Conservation (phyloP, 2,113 vertebrate genomes). For the Xiphophorus hellerii region DNA sequence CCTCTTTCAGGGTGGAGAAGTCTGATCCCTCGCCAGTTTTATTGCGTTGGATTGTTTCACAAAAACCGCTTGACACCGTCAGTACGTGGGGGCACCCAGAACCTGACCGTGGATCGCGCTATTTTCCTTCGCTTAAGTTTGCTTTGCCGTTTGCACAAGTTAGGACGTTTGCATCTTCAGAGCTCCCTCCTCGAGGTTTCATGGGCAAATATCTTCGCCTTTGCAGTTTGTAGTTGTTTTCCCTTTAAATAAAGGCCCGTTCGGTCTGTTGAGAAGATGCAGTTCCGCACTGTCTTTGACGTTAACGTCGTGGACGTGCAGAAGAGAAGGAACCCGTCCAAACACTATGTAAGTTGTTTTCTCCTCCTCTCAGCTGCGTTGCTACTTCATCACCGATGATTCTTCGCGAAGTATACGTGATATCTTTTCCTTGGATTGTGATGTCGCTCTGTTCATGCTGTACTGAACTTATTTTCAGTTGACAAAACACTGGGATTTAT, state of each 20-base stretch:
- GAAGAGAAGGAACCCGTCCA: slow-evolving; percentile 93
- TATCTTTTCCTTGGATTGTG: not conserved
- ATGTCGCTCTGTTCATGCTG: not conserved
- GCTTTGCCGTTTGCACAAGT: not conserved
- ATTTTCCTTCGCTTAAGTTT: slow-evolving; percentile 17
- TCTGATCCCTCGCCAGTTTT: slow-evolving; percentile 38
- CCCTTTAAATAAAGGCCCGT: not conserved
- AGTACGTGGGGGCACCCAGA: slow-evolving; percentile 31
- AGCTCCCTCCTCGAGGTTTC: slow-evolving; percentile 20
- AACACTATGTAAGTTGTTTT: slow-evolving; percentile 90
- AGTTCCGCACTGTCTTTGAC: slow-evolving; percentile 86
- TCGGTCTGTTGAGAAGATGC: slow-evolving; percentile 72
- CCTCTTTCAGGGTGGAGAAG: slow-evolving; percentile 50
- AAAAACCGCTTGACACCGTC: slow-evolving; percentile 16
- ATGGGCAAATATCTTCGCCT: slow-evolving; percentile 40
- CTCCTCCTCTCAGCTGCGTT: not conserved
- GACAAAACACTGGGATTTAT: not conserved
- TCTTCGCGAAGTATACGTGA: not conserved
- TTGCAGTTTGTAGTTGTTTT: slow-evolving; percentile 3
- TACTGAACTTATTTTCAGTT: too few relatives aligned
- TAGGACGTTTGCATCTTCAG: not conserved
- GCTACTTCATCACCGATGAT: not conserved
- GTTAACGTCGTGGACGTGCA: slow-evolving; percentile 92
- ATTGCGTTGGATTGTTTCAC: slow-evolving; percentile 59
- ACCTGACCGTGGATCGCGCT: not conserved